These are phyloP conservation scores for Rutilus rutilus DNA, from an alignment of 2,113 vertebrate species.

Conservation along the genomic window DNA sequence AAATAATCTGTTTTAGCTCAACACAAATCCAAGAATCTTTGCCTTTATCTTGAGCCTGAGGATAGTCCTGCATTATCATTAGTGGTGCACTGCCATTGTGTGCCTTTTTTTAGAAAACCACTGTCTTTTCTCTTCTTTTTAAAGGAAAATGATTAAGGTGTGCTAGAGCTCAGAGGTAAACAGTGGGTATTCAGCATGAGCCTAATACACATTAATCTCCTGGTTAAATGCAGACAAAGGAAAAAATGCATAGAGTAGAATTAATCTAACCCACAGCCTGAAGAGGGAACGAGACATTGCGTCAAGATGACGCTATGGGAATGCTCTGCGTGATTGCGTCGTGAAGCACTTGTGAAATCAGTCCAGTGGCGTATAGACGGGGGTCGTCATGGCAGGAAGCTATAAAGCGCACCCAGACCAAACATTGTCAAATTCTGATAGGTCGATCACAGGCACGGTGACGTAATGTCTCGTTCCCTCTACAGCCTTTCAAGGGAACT, in stretches of 20 bases:
- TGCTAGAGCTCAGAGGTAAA: conserved; percentile 12
- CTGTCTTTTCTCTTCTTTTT: conserved; percentile 14
- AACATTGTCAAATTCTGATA: no score
- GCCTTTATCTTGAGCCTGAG: not conserved
- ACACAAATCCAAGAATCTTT: not conserved
- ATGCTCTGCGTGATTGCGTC: no score
- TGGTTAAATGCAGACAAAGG: conserved; percentile 18
- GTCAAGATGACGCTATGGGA: no score
- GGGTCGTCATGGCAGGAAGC: no score
- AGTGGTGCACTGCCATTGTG: not conserved
- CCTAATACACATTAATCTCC: not conserved
- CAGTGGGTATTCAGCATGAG: conserved; percentile 4
- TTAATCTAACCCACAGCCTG: conserved; percentile 5
- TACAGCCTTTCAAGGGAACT: no score
- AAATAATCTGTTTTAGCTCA: conserved; percentile 1
- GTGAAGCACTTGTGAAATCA: no score
- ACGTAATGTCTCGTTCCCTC: no score
- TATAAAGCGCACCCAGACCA: no score
- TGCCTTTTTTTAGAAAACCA: conserved; percentile 5
- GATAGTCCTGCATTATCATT: conserved; percentile 18
- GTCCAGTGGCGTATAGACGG: no score
- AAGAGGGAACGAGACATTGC: no score
- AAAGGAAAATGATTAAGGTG: conserved; percentile 29
- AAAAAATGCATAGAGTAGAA: not conserved
- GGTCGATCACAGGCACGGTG: no score